Percentiles rank a stretch among this genome's conserved stretches.
These are phyloP conservation scores for Parazoanthus darwini DNA, from an alignment of 92 coral and sea anemone genomes.

Conservation along the genomic window DNA sequence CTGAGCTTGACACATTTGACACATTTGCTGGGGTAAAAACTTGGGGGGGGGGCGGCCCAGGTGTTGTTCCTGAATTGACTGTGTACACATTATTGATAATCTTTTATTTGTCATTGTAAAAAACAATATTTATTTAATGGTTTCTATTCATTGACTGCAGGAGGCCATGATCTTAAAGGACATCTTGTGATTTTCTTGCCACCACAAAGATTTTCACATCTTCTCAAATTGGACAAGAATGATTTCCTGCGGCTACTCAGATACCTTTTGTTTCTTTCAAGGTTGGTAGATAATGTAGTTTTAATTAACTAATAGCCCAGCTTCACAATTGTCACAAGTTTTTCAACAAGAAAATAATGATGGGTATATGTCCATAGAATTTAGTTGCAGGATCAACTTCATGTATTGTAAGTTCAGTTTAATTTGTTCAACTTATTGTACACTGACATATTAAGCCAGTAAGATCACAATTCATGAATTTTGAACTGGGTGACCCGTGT, in stretches of 20 bases:
- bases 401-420: no score
- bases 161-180: constrained; percentile 70
- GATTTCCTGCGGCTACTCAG: constrained; percentile 64
- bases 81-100: neutral
- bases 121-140: neutral
- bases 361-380: no score
- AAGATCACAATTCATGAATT: no score
- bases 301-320: neutral
- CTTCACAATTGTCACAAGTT: neutral
- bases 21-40: no score
- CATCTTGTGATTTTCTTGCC: constrained; percentile 64
- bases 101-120: neutral
- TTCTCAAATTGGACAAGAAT: constrained; percentile 50
- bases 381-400: no score
- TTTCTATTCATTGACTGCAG: constrained; percentile 20
- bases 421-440: no score
- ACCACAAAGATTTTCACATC: constrained; percentile 62
- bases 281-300: constrained; percentile 42
- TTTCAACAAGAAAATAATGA: neutral
- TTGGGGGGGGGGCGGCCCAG: neutral
- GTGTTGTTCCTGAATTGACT: neutral
- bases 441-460: no score
- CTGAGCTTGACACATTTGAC: no score
- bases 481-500: no score
- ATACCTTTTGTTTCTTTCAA: constrained; percentile 73